These are phyloP conservation scores for Colossoma macropomum DNA, from an alignment of 2,113 vertebrate genomes.

Conservation along the genomic window DNA sequence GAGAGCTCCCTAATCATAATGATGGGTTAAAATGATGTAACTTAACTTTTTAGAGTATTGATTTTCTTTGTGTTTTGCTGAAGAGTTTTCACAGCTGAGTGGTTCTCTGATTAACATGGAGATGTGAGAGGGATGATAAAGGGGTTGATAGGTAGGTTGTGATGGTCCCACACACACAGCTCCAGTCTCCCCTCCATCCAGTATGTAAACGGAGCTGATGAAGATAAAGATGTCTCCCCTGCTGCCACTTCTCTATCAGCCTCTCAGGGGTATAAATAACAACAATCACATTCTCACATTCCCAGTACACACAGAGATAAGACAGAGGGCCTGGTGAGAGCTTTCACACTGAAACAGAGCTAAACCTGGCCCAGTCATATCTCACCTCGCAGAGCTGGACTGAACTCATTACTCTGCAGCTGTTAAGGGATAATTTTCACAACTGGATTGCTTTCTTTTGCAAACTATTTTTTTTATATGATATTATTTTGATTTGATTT, in stretches of 20 bases:
- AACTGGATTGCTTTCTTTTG: too few species aligned
- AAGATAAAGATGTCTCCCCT: constrained; percentile 50
- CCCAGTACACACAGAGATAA: constrained; percentile 34
- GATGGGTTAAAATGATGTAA: too few species aligned
- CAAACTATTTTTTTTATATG: too few species aligned
- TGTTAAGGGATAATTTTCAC: background rate
- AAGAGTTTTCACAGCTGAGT: background rate
- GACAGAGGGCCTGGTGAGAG: constrained; percentile 11
- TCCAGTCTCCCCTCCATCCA: constrained; percentile 1
- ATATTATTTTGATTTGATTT: too few species aligned
- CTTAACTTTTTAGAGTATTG: too few species aligned
- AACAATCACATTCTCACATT: constrained; percentile 29
- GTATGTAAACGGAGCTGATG: constrained; percentile 35
- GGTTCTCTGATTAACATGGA: background rate
- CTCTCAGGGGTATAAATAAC: constrained; percentile 44
- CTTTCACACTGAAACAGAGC: background rate
- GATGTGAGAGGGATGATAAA: background rate
- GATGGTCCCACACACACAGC: background rate
- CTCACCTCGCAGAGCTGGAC: background rate
- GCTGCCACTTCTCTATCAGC: constrained; percentile 44
- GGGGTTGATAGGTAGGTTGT: background rate
- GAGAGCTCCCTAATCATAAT: too few species aligned
- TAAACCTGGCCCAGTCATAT: background rate
- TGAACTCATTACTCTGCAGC: background rate
- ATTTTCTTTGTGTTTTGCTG: background rate